Base-by-base conservation (phyloP, 1,140 invertebrate species). In the Panulirus ornatus region DNA sequence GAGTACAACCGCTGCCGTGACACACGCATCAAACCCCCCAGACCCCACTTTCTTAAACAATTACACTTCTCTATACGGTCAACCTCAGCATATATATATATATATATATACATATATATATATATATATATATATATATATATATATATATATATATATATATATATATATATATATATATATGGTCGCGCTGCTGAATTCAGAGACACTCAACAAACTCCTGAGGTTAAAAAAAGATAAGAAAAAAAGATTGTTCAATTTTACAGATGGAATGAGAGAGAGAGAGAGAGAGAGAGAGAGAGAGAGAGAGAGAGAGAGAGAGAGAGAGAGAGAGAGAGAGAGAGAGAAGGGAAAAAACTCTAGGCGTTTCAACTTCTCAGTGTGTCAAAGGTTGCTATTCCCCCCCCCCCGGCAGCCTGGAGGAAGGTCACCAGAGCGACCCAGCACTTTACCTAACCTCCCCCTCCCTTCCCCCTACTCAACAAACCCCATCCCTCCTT, bases 271-370 rank as follows among this genome's bases (percentile, higher is more conserved):
- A 70, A 19, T 71, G 58, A 84, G 38, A 71, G 42, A 71, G 42
- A 70, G 47, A 76, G 30, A 86, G 36, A 86, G 71, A 76, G 66
- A 85, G 66, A 85, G 84, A 85, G 70, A 54, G 44, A 85, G 40
- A 54, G 71, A 40, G 30, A 38, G 71, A 70, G 82, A 84, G 82
- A 84, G 82, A 70, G 58, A 70, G 58, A 70, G 58, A 70, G 38
- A 70, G 58, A 40, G 36, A 40, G 58, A 66, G 81, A 83, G 54
- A 66, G 58, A 83, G 58, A 83, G 58, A 42, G 79, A 63, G 51
- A 83, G 58, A 83, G 79, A 63, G 51, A 66, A 34, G 54, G 51
- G 30, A 27, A 34, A 38, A 16, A 0, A 73, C 70, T 36, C 30
- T 73, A 14, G 14, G 11, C 1, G 22, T 2, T 14, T 22, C 70